Base-by-base conservation (phyloP, 1,140 invertebrate species). In the Dufourea novaeangliae region DNA sequence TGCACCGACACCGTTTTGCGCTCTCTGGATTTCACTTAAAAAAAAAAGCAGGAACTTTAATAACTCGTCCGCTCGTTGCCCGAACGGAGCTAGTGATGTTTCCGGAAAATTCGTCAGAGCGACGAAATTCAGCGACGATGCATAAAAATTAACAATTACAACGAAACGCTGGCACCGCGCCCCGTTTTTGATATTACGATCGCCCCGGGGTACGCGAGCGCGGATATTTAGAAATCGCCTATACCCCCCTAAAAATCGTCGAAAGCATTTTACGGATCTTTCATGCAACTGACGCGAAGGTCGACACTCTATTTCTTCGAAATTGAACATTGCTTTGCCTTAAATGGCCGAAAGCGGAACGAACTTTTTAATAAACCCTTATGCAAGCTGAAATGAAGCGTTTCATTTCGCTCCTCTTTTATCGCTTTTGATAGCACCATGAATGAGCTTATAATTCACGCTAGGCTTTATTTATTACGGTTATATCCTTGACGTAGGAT, bases 111-210 rank as follows among this genome's bases (percentile, higher is more conserved):
- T 37, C 34, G 34, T 37, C 34, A 37, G 34, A 3, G 4, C 25
- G 50, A 14, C 39, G 56, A 22, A 52, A 61, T 70, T 61, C 20
- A 20, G 1, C 22, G 25, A 50, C 34, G 46, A 37, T 12, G 66
- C 41, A 62, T 77, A 61, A 77, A 70, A 70, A 70, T 61, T 52
- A 70, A 69, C 17, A 12, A 39, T 77, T 61, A 70, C 69, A 76
- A 2, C 34, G 34, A 20, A 70, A 70, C 71, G n/a, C 5, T 25
- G 11, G 6, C n/a, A 3, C 27, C 46, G 11, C 44, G n/a, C 7
- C 12, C 12, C 11, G 12, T 17, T 41, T 10, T 56, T 17, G 1
- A 25, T 29, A 46, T n/a, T 29, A 20, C 14, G 17, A 68, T 61
- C 5, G 67, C 67, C 56, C 44, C 56, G 6, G 66, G 74, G 12